Evolutionary conservation across 2,888 invertebrate species (phyloP), one percentile per base, ranked within the genome.

Genomic region (Lamellibrachia satsuma): DNA sequence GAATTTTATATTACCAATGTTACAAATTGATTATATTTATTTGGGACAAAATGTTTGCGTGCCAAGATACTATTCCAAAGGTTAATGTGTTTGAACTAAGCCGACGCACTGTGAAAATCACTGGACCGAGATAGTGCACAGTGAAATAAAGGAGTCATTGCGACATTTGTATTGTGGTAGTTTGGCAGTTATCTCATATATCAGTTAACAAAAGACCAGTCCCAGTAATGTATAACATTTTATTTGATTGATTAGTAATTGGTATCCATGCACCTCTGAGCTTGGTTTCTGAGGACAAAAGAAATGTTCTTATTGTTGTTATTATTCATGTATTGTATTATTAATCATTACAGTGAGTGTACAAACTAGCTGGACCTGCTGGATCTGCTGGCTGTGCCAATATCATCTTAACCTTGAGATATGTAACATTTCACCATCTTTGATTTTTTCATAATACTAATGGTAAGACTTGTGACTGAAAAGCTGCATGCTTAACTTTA

Each of bases 1-100:
- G 39, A 39, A 39, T 22, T 22, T 75, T 75, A 3, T 6, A 15
- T 75, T 15, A 75, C 75, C 22, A 75, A 75, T 15, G 6, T 75
- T 75, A 75, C 75, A 22, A 2, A 75, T 75, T 75, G 6, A 75
- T 75, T 22, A 4, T 15, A 9, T 55, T 7, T 55, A 55, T 55
- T 55, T 55, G 55, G 3, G 55, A 9, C 55, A 55, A 55, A 55
- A 75, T 75, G 75, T 75, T 22, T 75, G 75, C n/a, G 6, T 75
- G 75, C 75, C 75, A 75, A 60, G n/a, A n/a, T 75, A 75, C 75
- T 75, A 75, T 75, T 75, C 75, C 75, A 75, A 75, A 75, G 75
- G 75, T 75, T 4, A 75, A 75, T 75, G 75, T 75, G 55, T 9
- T 75, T 75, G 22, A 75, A 75, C 75, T 75, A 22, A 22, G 22